These are phyloP conservation scores for Limonius californicus DNA, from an alignment of 1,140 invertebrate genomes.

Conservation along the genomic window DNA sequence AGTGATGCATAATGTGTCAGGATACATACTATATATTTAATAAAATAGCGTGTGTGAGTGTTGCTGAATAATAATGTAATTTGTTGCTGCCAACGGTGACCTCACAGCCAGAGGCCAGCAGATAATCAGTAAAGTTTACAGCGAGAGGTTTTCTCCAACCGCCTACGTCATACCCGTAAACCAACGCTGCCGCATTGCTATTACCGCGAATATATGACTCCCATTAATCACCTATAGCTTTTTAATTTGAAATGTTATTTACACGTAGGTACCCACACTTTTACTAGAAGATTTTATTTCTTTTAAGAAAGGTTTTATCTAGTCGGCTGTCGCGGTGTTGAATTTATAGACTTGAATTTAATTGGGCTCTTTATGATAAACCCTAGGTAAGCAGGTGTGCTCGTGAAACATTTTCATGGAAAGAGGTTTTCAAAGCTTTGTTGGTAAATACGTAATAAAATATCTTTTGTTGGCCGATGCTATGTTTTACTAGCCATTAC, in stretches of 20 bases:
- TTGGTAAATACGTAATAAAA: no score
- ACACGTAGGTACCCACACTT: neutral
- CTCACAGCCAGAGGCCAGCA: slow-evolving; percentile 33
- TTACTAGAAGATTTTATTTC: neutral
- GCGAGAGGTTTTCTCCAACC: slow-evolving; percentile 32
- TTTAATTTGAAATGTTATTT: slow-evolving; percentile 25
- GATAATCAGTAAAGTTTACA: slow-evolving; percentile 37
- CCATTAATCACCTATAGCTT: slow-evolving; percentile 26
- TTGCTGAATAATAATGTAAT: slow-evolving; percentile 41
- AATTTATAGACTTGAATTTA: neutral
- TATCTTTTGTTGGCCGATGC: no score
- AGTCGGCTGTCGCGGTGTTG: neutral
- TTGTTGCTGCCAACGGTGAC: slow-evolving; percentile 41
- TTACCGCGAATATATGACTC: slow-evolving; percentile 28
- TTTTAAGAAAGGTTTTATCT: neutral
- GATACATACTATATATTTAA: slow-evolving; percentile 35
- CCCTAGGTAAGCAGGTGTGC: neutral
- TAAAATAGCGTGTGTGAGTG: slow-evolving; percentile 34
- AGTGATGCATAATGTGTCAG: slow-evolving; percentile 35
- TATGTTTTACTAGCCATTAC: no score
- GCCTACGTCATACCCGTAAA: slow-evolving; percentile 34
- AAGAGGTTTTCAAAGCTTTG: no score
- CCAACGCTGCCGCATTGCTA: slow-evolving; percentile 26
- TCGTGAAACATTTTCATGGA: neutral
- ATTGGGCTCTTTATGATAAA: neutral